Percentiles rank a stretch among this genome's conserved stretches.
Conservation (phyloP, 2,797 vertebrate genomes). For the Myoxocephalus aenaeus region DNA sequence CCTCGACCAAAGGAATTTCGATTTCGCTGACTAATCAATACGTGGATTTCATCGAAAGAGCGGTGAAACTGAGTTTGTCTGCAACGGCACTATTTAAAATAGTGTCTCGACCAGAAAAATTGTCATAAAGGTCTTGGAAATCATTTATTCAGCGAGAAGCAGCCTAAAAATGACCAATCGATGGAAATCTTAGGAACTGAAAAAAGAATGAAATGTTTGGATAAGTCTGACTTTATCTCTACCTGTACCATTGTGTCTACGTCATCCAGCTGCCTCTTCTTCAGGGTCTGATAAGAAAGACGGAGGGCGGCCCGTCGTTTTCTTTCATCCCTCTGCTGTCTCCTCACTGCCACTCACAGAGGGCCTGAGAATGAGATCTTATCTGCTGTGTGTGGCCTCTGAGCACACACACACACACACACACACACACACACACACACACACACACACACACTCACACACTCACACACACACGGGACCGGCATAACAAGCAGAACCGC, state of each 20-base stretch:
- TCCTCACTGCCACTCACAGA: conserved; percentile 64
- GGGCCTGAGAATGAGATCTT: conserved; percentile 55
- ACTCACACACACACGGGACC: conserved; percentile 41
- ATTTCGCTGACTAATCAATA: not conserved
- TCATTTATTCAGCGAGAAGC: no score
- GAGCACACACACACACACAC: conserved; percentile 31
- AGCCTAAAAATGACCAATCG: not conserved
- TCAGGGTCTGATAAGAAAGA: conserved; percentile 52
- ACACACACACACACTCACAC: conserved; percentile 21
- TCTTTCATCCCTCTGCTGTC: conserved; percentile 54
- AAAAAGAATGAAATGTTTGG: not conserved
- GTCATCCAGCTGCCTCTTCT: conserved; percentile 27
- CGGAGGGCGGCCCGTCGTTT: conserved; percentile 23
- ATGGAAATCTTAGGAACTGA: not conserved
- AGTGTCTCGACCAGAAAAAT: no score
- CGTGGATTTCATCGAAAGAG: not conserved
- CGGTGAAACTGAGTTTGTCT: not conserved
- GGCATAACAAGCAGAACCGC: conserved; percentile 66
- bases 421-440: conserved; percentile 12
- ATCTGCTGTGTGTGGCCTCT: conserved; percentile 54
- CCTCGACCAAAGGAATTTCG: not conserved
- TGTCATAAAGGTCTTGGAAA: not conserved
- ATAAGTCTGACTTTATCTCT: conserved; percentile 8
- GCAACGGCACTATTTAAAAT: not conserved
- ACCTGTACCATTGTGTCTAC: conserved; percentile 6